These are phyloP conservation scores for Noctilio leporinus DNA, from an alignment of 2,113 vertebrate genomes.

Conservation along the genomic window DNA sequence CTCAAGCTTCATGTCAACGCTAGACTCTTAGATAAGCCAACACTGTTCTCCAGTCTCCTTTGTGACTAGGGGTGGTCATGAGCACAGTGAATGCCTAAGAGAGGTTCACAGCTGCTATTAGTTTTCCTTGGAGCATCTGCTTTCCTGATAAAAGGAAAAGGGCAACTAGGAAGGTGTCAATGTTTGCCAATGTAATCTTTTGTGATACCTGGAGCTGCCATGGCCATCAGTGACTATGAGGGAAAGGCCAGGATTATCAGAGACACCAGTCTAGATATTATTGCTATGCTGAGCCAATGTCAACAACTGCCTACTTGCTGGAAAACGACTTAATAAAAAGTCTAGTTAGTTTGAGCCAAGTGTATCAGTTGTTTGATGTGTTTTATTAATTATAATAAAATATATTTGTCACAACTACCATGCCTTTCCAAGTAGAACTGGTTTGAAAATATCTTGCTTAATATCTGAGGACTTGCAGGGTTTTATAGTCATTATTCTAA, in stretches of 20 bases:
- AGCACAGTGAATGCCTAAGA: neutral
- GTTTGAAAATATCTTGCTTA: neutral
- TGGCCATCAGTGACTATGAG: neutral
- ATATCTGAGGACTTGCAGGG: neutral
- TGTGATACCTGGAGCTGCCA: neutral
- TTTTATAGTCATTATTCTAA: neutral
- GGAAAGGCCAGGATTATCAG: neutral
- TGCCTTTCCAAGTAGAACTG: neutral
- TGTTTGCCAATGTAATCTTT: neutral
- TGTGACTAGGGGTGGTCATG: neutral
- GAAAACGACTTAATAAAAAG: neutral
- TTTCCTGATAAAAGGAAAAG: neutral
- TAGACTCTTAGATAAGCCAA: neutral
- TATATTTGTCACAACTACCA: neutral
- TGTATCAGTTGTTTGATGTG: neutral
- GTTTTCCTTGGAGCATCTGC: neutral
- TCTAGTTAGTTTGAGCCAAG: neutral
- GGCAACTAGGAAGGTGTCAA: neutral
- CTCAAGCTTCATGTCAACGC: neutral
- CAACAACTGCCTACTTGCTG: neutral
- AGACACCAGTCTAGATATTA: neutral
- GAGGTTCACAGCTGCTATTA: neutral
- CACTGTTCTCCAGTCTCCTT: accelerated
- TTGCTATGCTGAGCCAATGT: neutral
- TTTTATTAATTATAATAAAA: neutral